These are phyloP conservation scores for Apantesis nais DNA, from an alignment of 2,888 invertebrate genomes.

Conservation along the genomic window DNA sequence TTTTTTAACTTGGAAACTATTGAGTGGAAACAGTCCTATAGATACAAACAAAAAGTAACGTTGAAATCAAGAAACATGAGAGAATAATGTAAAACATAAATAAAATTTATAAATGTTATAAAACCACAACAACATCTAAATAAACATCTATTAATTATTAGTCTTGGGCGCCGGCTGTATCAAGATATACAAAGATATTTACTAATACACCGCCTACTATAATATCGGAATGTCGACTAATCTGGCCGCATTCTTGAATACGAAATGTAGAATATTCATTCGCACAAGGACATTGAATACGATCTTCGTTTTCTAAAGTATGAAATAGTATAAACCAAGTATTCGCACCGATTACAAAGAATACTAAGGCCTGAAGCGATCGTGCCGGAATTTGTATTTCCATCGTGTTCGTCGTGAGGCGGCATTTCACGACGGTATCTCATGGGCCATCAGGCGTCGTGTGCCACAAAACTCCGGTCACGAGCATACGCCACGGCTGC, in stretches of 20 bases:
- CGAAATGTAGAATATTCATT: slow-evolving; percentile 69
- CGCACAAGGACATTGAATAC: slow-evolving; percentile 69
- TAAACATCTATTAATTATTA: slow-evolving; percentile 49
- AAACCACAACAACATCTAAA: slow-evolving; percentile 35
- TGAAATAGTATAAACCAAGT: slow-evolving; percentile 14
- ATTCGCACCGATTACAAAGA: slow-evolving; percentile 45
- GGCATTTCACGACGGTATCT: slow-evolving; percentile 83
- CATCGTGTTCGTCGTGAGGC: slow-evolving; percentile 77
- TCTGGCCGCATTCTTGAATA: slow-evolving; percentile 80
- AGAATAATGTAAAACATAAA: slow-evolving; percentile 12
- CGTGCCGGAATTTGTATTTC: slow-evolving; percentile 73
- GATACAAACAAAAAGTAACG: neutral
- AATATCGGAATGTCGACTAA: slow-evolving; percentile 76
- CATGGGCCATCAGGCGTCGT: slow-evolving; percentile 70
- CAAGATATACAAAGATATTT: slow-evolving; percentile 69
- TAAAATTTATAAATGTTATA: slow-evolving; percentile 21
- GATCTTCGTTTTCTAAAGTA: slow-evolving; percentile 43
- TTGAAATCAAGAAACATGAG: neutral
- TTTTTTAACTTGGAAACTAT: slow-evolving; percentile 16
- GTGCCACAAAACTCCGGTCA: slow-evolving; percentile 79
- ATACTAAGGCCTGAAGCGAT: slow-evolving; percentile 61
- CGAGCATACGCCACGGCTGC: slow-evolving; percentile 78
- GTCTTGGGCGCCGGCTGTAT: slow-evolving; percentile 69
- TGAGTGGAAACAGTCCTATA: neutral
- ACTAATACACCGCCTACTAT: slow-evolving; percentile 75